These are phyloP conservation scores for Phaethornis superciliosus DNA, from an alignment of 2,113 vertebrate genomes.

Conservation along the genomic window DNA sequence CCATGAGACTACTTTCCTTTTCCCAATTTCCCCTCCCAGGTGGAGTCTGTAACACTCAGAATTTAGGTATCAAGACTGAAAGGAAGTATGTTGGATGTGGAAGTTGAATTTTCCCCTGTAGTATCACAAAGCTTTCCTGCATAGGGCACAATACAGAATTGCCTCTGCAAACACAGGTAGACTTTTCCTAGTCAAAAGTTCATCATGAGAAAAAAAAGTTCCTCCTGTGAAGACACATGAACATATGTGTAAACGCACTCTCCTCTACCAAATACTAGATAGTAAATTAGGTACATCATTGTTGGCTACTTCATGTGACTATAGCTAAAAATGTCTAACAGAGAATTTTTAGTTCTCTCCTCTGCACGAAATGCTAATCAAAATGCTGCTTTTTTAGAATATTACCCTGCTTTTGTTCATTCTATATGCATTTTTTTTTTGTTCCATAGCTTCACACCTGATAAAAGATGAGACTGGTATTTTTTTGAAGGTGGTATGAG, in stretches of 20 bases:
- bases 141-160: background rate
- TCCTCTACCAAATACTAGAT: background rate
- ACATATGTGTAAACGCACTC: background rate
- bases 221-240: background rate
- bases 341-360: background rate
- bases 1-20: too few species aligned
- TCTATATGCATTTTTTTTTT: background rate
- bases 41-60: too few species aligned
- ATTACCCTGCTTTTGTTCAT: background rate
- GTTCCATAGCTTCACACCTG: background rate
- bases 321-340: background rate
- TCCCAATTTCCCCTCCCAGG: too few species aligned
- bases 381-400: background rate
- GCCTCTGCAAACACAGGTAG: background rate
- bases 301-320: background rate
- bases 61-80: background rate
- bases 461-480: background rate
- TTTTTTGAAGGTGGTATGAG: accelerated
- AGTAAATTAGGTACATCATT: background rate
- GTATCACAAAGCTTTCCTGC: background rate
- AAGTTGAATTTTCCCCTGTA: background rate
- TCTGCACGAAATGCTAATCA: background rate
- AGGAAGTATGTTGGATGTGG: background rate
- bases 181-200: background rate
- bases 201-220: background rate